Conservation (phyloP, 2,888 invertebrate species). For the Dione vanillae region DNA sequence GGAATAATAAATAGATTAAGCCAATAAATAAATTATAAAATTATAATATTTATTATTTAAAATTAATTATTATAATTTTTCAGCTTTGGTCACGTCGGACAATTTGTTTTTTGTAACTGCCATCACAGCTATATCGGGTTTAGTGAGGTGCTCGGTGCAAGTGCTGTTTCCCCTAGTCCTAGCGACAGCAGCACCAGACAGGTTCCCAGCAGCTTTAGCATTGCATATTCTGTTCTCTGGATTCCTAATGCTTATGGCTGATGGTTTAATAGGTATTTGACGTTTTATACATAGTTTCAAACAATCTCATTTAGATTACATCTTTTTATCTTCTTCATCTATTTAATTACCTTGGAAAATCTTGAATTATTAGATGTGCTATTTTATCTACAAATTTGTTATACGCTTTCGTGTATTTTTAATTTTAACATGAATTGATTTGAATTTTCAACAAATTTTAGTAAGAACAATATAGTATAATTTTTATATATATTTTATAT, state of each 20-base stretch:
- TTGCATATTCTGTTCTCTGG: slow-evolving; percentile 89
- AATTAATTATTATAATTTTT: slow-evolving; percentile 43
- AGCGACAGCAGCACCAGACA: slow-evolving; percentile 86
- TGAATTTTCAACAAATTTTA: background rate
- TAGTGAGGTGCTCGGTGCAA: slow-evolving; percentile 88
- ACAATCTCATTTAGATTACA: no score
- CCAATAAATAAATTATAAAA: no score
- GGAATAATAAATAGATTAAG: no score
- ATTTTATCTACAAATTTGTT: background rate
- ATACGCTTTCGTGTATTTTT: background rate
- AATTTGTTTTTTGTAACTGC: slow-evolving; percentile 82
- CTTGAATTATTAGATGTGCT: background rate
- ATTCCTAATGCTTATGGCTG: slow-evolving; percentile 86
- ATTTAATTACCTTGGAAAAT: no score
- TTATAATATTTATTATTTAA: no score
- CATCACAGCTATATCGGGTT: slow-evolving; percentile 86
- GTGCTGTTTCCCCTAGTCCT: slow-evolving; percentile 89
- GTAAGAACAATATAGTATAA: background rate
- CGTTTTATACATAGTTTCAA: background rate
- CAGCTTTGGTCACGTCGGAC: slow-evolving; percentile 70
- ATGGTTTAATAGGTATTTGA: slow-evolving; percentile 86
- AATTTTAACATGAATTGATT: background rate
- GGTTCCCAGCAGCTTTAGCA: slow-evolving; percentile 89
- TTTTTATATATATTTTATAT: no score
- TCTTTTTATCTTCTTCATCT: no score